Evolutionary conservation across 2,888 invertebrate species (phyloP).

Genomic region (Piscicola geometra): DNA sequence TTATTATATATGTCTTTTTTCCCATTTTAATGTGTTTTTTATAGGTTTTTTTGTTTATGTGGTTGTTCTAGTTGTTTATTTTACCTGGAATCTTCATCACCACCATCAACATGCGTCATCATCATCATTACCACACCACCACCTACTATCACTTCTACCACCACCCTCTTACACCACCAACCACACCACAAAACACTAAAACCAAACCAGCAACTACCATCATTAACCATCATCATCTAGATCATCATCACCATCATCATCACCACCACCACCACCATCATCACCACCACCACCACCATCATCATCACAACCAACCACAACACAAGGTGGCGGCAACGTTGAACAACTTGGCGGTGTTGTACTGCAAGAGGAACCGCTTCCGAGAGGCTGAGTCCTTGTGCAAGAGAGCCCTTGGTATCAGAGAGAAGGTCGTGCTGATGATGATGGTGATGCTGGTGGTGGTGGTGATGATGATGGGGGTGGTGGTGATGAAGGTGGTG

Average conservation of each 20-base stretch:
- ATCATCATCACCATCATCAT: constrained; percentile 22
- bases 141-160: too few species aligned
- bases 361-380: constrained; percentile 81
- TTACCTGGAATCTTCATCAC: too few species aligned
- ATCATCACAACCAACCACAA: neutral
- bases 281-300: constrained; percentile 46
- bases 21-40: too few species aligned
- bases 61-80: too few species aligned
- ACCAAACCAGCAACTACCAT: neutral
- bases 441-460: neutral
- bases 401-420: constrained; percentile 93
- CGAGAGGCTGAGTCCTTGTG: constrained; percentile 98
- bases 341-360: constrained; percentile 95
- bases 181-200: too few species aligned
- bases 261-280: constrained; percentile 6
- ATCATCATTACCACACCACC: too few species aligned
- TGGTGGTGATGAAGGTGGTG: too few species aligned
- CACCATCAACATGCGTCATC: too few species aligned
- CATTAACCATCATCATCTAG: constrained; percentile 8
- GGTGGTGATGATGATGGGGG: too few species aligned
- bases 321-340: constrained; percentile 87
- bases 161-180: too few species aligned
- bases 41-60: too few species aligned
- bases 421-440: constrained; percentile 68
- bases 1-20: too few species aligned